phyloP scores from a whole-genome alignment of 64 coral and sea anemone genomes.

The Platygyra sinensis region DNA sequence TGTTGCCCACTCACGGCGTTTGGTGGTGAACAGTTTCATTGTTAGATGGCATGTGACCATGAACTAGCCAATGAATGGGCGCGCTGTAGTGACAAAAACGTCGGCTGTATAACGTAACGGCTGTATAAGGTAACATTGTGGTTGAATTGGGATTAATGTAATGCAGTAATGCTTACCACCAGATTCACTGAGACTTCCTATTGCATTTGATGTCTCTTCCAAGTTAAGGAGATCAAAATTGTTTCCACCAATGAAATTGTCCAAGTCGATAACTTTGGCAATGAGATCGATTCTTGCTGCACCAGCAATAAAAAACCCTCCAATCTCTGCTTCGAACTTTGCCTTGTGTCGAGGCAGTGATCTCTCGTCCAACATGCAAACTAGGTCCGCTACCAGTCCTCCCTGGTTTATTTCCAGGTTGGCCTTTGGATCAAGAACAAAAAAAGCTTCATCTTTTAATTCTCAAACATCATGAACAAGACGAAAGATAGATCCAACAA shows the following conservation, averaged over 20 bases:
- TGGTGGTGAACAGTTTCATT: no score
- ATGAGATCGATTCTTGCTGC: constrained; percentile 7
- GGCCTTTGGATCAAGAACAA: not conserved
- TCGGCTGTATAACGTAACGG: no score
- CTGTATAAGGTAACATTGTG: no score
- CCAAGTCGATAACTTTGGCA: not conserved
- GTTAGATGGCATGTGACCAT: no score
- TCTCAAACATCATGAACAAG: no score
- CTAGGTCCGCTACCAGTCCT: not conserved
- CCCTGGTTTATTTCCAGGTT: constrained; percentile 1
- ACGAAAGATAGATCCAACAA: no score
- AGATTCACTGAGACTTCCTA: not conserved
- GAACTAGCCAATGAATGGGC: no score
- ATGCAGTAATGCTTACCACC: not conserved
- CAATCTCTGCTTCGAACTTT: not conserved
- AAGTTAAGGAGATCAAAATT: constrained; percentile 27
- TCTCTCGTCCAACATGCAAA: constrained; percentile 17
- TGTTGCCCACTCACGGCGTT: no score
- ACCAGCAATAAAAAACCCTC: not conserved
- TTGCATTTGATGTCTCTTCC: not conserved
- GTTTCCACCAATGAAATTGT: constrained; percentile 16
- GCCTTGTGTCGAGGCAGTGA: not conserved
- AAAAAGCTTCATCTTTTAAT: no score
- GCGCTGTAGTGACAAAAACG: no score
- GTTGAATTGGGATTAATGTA: no score